Evolutionary conservation across 2,888 invertebrate genomes (phyloP), one percentile per base, ranked within the genome.

Genomic region (Colletes collaris): DNA sequence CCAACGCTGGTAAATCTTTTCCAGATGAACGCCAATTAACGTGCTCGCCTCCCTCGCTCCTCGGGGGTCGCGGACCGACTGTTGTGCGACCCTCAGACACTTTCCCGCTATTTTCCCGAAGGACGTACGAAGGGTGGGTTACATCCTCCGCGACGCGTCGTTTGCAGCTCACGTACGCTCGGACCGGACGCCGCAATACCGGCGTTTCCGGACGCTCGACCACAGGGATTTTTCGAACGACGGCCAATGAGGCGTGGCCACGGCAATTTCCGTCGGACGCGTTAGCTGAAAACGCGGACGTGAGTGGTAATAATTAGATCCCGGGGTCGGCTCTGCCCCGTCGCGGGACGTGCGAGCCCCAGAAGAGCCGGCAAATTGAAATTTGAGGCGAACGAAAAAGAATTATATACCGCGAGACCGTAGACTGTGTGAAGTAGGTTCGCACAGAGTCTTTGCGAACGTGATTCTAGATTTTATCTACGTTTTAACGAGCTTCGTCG

Each of bases 1-100:
- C 27, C 27, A 27, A 7, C 40, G 7, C 40, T 40, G 40, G 4
- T 40, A 88, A 87, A 87, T 79, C 87, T 80, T 84, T 88, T 85
- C 77, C 78, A 80, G 77, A 83, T 84, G 84, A 85, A 83, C 81
- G 81, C 79, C 86, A 86, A 82, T 89, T 87, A 85, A 81, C 86
- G 83, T 82, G 80, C 81, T 76, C 40, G 6, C n/a, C 37, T 10
- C 56, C 49, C 44, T 58, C 27, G 40, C n/a, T 11, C 16, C 16
- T 52, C 10, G 46, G 8, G 7, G 44, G 44, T 10, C 65, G 60
- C n/a, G 84, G 83, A 86, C 76, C 81, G 63, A 0, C 71, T n/a
- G 68, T 49, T 59, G 66, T 76, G 58, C 71, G 13, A 49, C 71
- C 3, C 56, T 56, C 16, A 27, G 44, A 19, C 44, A 50, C 64